These are phyloP conservation scores for Gorilla gorilla DNA, from an alignment of 2,113 vertebrate genomes.

Conservation along the genomic window DNA sequence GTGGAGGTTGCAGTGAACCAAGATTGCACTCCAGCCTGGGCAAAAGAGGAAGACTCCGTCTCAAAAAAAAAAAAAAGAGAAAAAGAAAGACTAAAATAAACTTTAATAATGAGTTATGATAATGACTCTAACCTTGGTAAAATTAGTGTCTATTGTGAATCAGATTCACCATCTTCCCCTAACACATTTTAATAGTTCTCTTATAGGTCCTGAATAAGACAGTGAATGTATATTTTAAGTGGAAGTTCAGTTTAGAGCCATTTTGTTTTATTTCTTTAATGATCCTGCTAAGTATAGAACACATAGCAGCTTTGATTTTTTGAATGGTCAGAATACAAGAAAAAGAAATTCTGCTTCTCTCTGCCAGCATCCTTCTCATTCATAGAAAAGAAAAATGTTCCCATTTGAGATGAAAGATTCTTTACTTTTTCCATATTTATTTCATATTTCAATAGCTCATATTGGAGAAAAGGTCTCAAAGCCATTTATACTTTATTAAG, in stretches of 20 bases:
- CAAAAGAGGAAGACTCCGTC: too few species aligned
- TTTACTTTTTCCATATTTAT: conserved; percentile 59
- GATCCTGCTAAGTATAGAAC: conserved; percentile 42
- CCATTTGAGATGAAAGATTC: conserved; percentile 57
- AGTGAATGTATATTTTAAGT: conserved; percentile 9
- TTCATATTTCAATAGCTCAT: conserved; percentile 45
- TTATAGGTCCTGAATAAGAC: not conserved
- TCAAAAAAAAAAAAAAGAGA: not conserved
- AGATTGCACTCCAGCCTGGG: too few species aligned
- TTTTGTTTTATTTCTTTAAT: conserved; percentile 64
- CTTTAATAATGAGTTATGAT: not conserved
- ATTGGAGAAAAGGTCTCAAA: conserved; percentile 66
- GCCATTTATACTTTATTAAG: conserved; percentile 73
- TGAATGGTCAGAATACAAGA: conserved; percentile 52
- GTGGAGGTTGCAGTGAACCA: too few species aligned
- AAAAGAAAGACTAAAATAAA: not conserved
- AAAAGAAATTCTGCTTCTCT: conserved; percentile 40
- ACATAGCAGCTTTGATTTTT: conserved; percentile 53
- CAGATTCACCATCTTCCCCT: not conserved
- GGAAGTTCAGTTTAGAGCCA: conserved; percentile 7
- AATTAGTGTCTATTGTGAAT: not conserved
- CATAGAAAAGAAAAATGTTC: conserved; percentile 67
- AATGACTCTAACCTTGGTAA: not conserved
- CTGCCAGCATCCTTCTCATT: conserved; percentile 24
- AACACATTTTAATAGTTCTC: conserved; percentile 18